Conservation (phyloP, 2,797 vertebrate species). For the Alca torda region DNA sequence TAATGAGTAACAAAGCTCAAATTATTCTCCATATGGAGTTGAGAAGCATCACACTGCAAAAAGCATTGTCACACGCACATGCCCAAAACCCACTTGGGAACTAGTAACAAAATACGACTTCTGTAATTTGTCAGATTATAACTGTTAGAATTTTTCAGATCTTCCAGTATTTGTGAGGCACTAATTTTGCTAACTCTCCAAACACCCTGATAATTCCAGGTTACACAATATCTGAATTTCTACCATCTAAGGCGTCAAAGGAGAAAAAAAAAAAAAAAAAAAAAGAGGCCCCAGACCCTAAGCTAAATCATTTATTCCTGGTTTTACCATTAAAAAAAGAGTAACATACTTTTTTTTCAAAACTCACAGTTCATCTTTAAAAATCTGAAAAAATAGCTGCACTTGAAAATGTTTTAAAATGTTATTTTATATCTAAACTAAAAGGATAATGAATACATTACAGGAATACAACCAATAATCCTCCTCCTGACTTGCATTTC, state of each 20-base stretch:
- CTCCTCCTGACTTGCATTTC: neutral
- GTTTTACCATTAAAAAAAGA: neutral
- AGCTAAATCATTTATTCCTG: neutral
- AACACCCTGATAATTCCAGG: neutral
- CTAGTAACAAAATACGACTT: neutral
- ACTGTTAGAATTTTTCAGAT: neutral
- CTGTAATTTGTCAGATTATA: neutral
- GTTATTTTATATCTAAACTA: neutral
- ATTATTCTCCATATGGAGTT: neutral
- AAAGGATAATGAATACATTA: neutral
- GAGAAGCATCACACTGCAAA: neutral
- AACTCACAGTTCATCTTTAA: neutral
- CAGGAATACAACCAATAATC: neutral
- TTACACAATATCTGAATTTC: neutral
- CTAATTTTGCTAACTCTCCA: neutral
- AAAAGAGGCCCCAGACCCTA: neutral
- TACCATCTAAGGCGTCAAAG: neutral
- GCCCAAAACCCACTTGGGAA: neutral
- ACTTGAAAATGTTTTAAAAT: neutral
- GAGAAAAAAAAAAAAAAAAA: neutral
- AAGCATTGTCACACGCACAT: neutral
- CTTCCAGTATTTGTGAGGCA: neutral
- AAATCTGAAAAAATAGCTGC: neutral
- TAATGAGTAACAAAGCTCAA: neutral
- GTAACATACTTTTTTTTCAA: neutral